Percentiles rank a stretch among this genome's conserved stretches.
phyloP scores from a whole-genome alignment of 2,797 vertebrate genomes.

The Eulemur rubriventer region DNA sequence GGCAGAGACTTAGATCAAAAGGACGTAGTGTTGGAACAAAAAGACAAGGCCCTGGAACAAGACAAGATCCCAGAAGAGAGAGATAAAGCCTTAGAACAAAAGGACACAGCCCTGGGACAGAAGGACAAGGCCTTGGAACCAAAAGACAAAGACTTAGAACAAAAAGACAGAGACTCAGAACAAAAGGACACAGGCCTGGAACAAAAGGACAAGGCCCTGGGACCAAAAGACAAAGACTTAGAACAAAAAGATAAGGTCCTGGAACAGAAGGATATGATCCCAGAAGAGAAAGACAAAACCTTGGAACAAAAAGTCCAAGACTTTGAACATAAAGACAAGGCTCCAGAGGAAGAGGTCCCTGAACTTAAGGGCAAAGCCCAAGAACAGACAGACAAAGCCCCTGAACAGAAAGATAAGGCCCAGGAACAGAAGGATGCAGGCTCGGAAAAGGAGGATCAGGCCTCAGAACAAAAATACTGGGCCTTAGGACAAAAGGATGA shows the following conservation, averaged over 20 bases:
- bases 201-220: background rate
- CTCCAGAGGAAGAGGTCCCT: background rate
- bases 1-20: background rate
- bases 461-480: slow-evolving; percentile 34
- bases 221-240: background rate
- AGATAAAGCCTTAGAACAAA: background rate
- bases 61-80: background rate
- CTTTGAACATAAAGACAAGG: slow-evolving; percentile 23
- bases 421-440: slow-evolving; percentile 7
- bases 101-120: background rate
- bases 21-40: background rate
- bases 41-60: background rate
- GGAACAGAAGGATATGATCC: background rate
- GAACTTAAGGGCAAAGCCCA: background rate
- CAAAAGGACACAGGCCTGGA: background rate
- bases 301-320: slow-evolving; percentile 22
- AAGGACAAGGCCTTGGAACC: background rate
- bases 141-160: background rate
- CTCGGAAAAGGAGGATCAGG: slow-evolving; percentile 28
- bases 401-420: slow-evolving; percentile 14
- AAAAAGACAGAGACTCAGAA: background rate
- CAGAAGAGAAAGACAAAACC: slow-evolving; percentile 21
- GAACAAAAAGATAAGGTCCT: slow-evolving; percentile 9
- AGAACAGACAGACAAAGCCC: background rate
- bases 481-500: slow-evolving; percentile 22